These are phyloP conservation scores for Bubo scandiacus DNA, from an alignment of 2,113 vertebrate genomes.

Conservation along the genomic window DNA sequence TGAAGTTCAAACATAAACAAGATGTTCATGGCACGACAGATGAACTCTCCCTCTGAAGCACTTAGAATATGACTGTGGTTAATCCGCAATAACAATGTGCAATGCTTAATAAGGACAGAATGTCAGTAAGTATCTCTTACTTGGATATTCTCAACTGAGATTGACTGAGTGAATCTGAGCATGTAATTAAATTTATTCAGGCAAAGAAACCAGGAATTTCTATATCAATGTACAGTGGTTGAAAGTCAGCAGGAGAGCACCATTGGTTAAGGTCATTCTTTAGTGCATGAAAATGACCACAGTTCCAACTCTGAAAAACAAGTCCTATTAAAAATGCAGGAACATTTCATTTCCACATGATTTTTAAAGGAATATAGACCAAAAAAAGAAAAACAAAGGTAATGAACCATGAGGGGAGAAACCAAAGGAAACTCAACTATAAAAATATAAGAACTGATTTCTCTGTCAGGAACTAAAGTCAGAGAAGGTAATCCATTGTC, in stretches of 20 bases:
- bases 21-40: not conserved
- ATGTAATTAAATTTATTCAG: conserved; percentile 41
- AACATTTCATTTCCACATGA: not conserved
- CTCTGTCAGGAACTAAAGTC: not conserved
- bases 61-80: not conserved
- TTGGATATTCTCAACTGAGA: conserved; percentile 1
- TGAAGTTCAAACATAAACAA: not conserved
- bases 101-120: not conserved
- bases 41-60: not conserved
- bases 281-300: not conserved
- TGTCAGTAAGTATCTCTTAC: not conserved
- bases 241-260: not conserved
- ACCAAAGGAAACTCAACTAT: not conserved
- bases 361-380: not conserved
- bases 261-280: not conserved
- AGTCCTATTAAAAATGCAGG: not conserved
- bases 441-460: not conserved
- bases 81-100: not conserved
- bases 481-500: not conserved
- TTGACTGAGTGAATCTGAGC: conserved; percentile 43
- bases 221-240: not conserved
- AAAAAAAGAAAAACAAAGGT: not conserved
- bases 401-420: not conserved
- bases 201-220: not conserved
- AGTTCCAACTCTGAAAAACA: not conserved